A percentile compares a stretch with the other conserved stretches of the same genome.
Evolutionary conservation across 1,140 invertebrate species (phyloP).

Genomic region (Acromyrmex charruanus): DNA sequence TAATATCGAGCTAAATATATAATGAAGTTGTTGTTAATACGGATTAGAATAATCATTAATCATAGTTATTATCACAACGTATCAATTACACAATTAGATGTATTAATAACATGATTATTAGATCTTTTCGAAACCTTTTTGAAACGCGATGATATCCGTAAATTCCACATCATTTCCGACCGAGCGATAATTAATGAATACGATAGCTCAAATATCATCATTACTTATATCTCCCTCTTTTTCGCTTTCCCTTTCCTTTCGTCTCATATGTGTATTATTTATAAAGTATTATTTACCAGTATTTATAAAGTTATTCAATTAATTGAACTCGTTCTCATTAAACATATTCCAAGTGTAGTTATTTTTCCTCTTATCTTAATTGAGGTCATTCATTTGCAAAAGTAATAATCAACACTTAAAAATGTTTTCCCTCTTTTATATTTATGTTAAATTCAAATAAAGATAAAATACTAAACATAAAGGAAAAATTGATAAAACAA

Average conservation of each 20-base stretch:
- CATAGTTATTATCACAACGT: conserved; percentile 46
- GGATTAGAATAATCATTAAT: conserved; percentile 27
- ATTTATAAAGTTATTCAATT: not conserved
- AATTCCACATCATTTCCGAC: conserved; percentile 54
- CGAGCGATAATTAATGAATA: conserved; percentile 64
- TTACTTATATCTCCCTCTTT: not conserved
- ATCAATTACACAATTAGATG: not conserved
- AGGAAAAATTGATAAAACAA: too few species aligned
- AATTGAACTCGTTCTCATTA: not conserved
- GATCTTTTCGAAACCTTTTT: not conserved
- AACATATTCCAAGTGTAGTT: not conserved
- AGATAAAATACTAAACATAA: too few species aligned
- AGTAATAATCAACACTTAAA: too few species aligned
- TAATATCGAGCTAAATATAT: not conserved
- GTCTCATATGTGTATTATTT: not conserved
- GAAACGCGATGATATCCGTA: conserved; percentile 44
- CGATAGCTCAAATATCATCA: not conserved
- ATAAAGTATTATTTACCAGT: not conserved
- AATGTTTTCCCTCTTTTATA: too few species aligned
- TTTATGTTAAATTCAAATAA: too few species aligned
- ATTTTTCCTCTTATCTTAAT: conserved; percentile 18
- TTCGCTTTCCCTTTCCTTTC: not conserved
- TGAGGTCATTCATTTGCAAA: too few species aligned
- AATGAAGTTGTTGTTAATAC: conserved; percentile 2
- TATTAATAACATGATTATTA: conserved; percentile 35